Base-by-base conservation (phyloP, 1,140 invertebrate genomes). In the Wasmannia auropunctata region DNA sequence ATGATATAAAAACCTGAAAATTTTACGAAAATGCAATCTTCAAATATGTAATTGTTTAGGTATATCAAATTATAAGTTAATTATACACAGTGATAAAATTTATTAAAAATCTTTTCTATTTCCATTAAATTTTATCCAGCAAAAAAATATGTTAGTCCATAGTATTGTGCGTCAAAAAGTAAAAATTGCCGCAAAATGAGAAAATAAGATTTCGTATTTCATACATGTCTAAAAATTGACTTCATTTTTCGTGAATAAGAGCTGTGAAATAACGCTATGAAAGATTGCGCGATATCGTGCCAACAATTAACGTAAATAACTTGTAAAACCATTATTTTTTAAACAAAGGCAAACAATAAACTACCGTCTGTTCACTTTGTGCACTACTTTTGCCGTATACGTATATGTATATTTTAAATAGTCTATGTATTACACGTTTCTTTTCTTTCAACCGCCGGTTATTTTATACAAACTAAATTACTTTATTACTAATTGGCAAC, bases 401-500 rank as follows among this genome's bases (percentile, higher is more conserved):
- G 1, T 76, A 7, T 40, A 22, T 16, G 19, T 25, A 19, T 75
- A 56, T 14, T 28, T 25, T 19, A 37, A 75, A 40, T n/a, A 25
- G 1, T 56, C 22, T 40, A 22, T 22, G 28, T 31, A 5, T 49
- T 43, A n/a, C 6, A 54, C 28, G 31, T 74, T 74, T 22, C 22
- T 22, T 6, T 40, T 43, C 37, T 19, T n/a, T 11, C 4, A 8
- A 34, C n/a, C 31, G 11, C 16, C 3, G 19, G 46, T 34, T 72
- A 37, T 34, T 74, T 74, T 22, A 74, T 37, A 25, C 28, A 5
- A 74, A 54, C n/a, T 54, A 74, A 74, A 74, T 75, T 40, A 75
- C 16, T 75, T 5, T 37, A 40, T 28, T 40, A n/a, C 10, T 46
- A 60, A 76, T 43, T 40, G 22, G 6, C 37, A 60, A 58, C 51